Percentiles rank a stretch among this genome's conserved stretches.
These are phyloP conservation scores for Hoplostethus atlanticus DNA, from an alignment of 2,797 vertebrate species.

Conservation along the genomic window DNA sequence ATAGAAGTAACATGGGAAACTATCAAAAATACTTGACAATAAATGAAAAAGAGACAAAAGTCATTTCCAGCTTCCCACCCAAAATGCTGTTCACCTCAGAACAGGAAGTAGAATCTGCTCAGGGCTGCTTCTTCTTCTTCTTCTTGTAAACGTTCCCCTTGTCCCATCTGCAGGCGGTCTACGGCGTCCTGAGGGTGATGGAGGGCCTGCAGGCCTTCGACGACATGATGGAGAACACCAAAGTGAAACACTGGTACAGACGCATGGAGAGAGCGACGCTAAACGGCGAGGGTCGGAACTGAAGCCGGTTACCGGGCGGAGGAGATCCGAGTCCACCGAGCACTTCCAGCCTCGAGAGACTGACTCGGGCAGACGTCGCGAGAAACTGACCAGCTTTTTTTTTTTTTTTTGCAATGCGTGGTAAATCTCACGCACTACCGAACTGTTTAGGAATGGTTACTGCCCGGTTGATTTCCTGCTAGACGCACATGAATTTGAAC, in stretches of 20 bases:
- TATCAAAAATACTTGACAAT: too few relatives aligned
- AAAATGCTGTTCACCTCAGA: too few relatives aligned
- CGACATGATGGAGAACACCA: constrained; percentile 94
- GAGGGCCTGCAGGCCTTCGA: constrained; percentile 94
- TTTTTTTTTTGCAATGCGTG: background rate
- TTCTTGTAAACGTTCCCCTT: too few relatives aligned
- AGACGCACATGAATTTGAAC: background rate
- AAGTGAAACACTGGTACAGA: constrained; percentile 91
- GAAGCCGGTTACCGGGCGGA: constrained; percentile 33
- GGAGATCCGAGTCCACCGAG: too few relatives aligned
- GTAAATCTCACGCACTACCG: too few relatives aligned
- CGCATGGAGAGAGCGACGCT: constrained; percentile 87
- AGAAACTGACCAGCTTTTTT: background rate
- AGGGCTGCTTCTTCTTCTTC: too few relatives aligned
- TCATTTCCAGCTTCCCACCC: too few relatives aligned
- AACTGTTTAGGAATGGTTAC: too few relatives aligned
- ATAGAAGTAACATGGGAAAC: too few relatives aligned
- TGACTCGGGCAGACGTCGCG: constrained; percentile 1
- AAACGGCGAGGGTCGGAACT: constrained; percentile 64
- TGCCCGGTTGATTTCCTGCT: background rate
- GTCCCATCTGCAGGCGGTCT: constrained; percentile 88
- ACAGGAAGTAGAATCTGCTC: too few relatives aligned
- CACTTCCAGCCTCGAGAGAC: constrained; percentile 19
- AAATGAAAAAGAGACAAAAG: too few relatives aligned
- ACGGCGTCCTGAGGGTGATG: constrained; percentile 94